A percentile compares a stretch with the other conserved stretches of the same genome.
Evolutionary conservation across 2,113 vertebrate genomes (phyloP).

Genomic region (Ageneiosus marmoratus): DNA sequence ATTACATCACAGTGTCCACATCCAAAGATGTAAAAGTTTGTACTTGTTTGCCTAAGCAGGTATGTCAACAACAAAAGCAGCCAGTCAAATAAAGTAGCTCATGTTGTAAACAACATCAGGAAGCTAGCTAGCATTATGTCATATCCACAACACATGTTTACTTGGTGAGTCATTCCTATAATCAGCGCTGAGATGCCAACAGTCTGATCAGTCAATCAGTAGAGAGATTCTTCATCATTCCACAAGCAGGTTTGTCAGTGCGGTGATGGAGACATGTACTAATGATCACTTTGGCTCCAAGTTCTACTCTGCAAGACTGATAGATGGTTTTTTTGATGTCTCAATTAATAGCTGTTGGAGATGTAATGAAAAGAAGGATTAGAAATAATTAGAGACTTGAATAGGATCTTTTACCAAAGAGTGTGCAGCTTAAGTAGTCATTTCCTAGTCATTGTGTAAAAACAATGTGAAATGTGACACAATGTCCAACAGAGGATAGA

Average conservation of each 20-base stretch:
- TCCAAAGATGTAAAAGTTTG: background rate
- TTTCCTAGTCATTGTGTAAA: background rate
- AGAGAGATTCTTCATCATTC: constrained; percentile 1
- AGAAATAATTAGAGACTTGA: constrained; percentile 33
- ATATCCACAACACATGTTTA: background rate
- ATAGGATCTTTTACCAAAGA: constrained; percentile 12
- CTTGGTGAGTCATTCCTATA: background rate
- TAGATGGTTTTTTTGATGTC: constrained; percentile 40
- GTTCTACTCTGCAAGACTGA: constrained; percentile 18
- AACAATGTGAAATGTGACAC: constrained; percentile 3
- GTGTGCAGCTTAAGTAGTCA: constrained; percentile 10
- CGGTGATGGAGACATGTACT: constrained; percentile 17
- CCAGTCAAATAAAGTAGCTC: background rate
- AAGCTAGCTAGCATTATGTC: background rate
- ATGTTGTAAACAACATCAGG: background rate
- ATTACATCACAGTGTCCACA: background rate
- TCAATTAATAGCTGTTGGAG: constrained; percentile 34
- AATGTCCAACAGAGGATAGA: background rate
- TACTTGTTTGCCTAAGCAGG: background rate
- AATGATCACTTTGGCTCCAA: constrained; percentile 12
- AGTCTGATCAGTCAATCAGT: background rate
- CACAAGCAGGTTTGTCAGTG: constrained; percentile 6
- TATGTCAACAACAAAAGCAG: background rate
- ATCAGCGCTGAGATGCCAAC: constrained; percentile 1
- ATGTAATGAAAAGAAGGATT: constrained; percentile 36